A percentile compares a stretch with the other conserved stretches of the same genome.
Evolutionary conservation across 2,888 invertebrate species (phyloP).

Genomic region (Gymnoscelis rufifasciata): DNA sequence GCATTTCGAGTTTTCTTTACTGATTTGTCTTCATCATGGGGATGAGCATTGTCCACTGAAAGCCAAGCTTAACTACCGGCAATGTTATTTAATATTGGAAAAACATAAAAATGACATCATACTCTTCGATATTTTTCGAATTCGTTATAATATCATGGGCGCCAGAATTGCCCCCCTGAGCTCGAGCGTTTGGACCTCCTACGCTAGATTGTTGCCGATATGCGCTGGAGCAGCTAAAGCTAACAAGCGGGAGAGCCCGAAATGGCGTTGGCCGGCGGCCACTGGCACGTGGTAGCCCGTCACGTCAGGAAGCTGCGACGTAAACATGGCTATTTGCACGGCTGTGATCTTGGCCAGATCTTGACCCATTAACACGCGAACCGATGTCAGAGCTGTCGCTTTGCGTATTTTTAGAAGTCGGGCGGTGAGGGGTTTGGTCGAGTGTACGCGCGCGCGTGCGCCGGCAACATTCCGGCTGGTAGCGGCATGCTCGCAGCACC

Average conservation of each 20-base stretch:
- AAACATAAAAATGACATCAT: too few species aligned
- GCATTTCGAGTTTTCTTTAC: too few species aligned
- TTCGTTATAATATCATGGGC: too few species aligned
- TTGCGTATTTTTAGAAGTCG: slow-evolving; percentile 65
- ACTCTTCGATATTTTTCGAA: too few species aligned
- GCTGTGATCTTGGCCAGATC: slow-evolving; percentile 76
- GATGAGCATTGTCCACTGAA: too few species aligned
- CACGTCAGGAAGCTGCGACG: slow-evolving; percentile 56
- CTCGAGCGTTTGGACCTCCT: too few species aligned
- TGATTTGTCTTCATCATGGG: too few species aligned
- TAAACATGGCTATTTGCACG: slow-evolving; percentile 69
- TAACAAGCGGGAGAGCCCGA: slow-evolving; percentile 20
- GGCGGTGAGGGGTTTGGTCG: slow-evolving; percentile 54
- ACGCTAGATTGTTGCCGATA: slow-evolving; percentile 12
- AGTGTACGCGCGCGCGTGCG: slow-evolving; percentile 45
- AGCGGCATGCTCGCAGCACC: slow-evolving; percentile 26
- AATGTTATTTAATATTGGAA: too few species aligned
- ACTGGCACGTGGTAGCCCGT: slow-evolving; percentile 45
- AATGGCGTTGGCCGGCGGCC: slow-evolving; percentile 45
- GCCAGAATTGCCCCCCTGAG: too few species aligned
- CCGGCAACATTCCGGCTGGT: slow-evolving; percentile 45
- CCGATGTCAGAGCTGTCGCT: slow-evolving; percentile 72
- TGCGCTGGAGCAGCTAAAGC: slow-evolving; percentile 15
- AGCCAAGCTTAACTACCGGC: too few species aligned
- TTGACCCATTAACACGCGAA: slow-evolving; percentile 76